Evolutionary conservation across 2,888 invertebrate species (phyloP), one percentile per base, ranked within the genome.

Genomic region (Teinopalpus imperialis): DNA sequence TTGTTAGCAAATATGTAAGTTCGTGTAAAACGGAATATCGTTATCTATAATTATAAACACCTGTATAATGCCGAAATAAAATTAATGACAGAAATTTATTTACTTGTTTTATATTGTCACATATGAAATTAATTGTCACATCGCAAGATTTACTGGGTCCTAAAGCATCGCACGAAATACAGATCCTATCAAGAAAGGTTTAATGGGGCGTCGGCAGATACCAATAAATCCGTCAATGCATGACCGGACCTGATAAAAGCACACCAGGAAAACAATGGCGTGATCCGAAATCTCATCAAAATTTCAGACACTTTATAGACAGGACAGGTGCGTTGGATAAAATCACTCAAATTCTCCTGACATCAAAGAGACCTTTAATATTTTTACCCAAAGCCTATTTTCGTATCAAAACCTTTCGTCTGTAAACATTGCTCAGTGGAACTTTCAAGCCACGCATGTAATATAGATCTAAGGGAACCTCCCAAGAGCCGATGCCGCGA

Each of bases 391-490:
- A 20, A 32, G 44, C 20, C 4, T 20, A 48, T 52, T 54, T 53
- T 54, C 53, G 34, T 16, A 27, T 40, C 47, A 27, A 52, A 43
- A 16, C 26, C 47, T 39, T 51, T 49, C 46, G 44, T 52, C 43
- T 56, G 51, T 54, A 32, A 20, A 26, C 20, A 10, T 27, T 2
- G n/a, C 1, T 8, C 2, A 8, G 20, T 45, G 27, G 26, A 40
- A 45, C 20, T 12, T 45, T 37, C 14, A 36, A 26, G 21, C 63
- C 59, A 66, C 74, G 74, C 80, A 81, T 82, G 78, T 83, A 86
- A 86, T 88, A 86, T 81, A 87, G 87, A 88, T 86, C 86, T 87
- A 85, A 82, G 77, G 69, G 69, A 80, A 72, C 69, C 75, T 77
- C 77, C 81, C 77, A 76, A 74, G 77, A 74, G 69, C 74, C 64